Evolutionary conservation across 2,888 invertebrate genomes (phyloP).

Genomic region (Junonia oenone): DNA sequence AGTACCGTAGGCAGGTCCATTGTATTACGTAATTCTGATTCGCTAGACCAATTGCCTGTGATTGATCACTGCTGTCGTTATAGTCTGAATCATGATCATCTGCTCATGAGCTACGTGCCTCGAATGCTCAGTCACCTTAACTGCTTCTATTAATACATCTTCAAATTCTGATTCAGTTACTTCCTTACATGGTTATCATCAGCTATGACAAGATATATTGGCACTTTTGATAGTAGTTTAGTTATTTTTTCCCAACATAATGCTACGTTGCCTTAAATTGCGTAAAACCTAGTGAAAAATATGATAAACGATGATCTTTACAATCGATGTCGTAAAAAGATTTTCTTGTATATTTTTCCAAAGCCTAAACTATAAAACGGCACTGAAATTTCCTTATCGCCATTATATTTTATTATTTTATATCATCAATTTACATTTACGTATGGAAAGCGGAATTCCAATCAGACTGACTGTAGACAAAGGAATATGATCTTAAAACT

Average conservation of each 20-base stretch:
- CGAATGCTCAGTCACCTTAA: slow-evolving; percentile 21
- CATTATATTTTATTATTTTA: not conserved
- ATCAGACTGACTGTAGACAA: not conserved
- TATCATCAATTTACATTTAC: not conserved
- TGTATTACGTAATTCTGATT: slow-evolving; percentile 26
- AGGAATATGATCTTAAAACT: not conserved
- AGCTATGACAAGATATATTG: not conserved
- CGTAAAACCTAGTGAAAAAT: not conserved
- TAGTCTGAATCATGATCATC: slow-evolving; percentile 51
- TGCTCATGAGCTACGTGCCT: slow-evolving; percentile 25
- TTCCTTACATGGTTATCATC: not conserved
- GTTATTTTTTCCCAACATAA: too few relatives aligned
- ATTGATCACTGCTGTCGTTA: slow-evolving; percentile 56
- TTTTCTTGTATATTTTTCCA: not conserved
- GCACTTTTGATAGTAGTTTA: not conserved
- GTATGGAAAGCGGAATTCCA: not conserved
- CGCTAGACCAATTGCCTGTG: slow-evolving; percentile 51
- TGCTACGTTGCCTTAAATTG: not conserved
- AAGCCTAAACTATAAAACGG: not conserved
- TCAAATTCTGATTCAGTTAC: not conserved
- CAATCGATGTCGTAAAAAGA: not conserved
- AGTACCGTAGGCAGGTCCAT: slow-evolving; percentile 23
- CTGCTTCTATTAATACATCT: slow-evolving; percentile 9
- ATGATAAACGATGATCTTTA: not conserved
- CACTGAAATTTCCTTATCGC: slow-evolving; percentile 3